Evolutionary conservation across 2,888 invertebrate species (phyloP), one percentile per base, ranked within the genome.

Genomic region (Orthonychiurus folsomi): DNA sequence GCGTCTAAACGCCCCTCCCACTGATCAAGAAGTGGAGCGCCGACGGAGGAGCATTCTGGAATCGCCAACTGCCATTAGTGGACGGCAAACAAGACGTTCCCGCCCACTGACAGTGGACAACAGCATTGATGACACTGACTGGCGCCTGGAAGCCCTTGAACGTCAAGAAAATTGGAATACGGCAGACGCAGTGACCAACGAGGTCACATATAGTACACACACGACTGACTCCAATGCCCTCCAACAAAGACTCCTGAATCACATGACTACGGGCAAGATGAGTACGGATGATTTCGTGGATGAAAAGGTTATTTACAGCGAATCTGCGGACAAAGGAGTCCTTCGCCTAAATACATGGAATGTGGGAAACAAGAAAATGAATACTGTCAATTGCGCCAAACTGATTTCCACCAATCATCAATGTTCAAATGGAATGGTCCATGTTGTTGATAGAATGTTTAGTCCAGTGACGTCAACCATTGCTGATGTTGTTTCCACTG

Each of bases 381-480:
- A 81, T 26, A 86, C 86, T 3, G 86, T 84, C 12, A 87, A 88
- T 75, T 88, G 88, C 75, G 83, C 83, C 23, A 80, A 81, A 57
- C 77, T 88, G 37, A 79, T 78, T 47, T 81, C 81, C 64, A 77
- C 80, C 27, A 85, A 87, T 75, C 81, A 83, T 71, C 76, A 82
- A 60, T 83, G 86, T 1, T 81, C 81, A 52, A 85, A 85, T 74
- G 86, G 86, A 20, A 80, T 87, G 60, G 80, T 86, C 18, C 86
- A 87, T 74, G 77, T 84, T 1, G 77, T 86, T 20, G 81, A 82
- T 56, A 79, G 81, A n/a, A 81, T 86, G 2, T 77, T 87, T 54
- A 76, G 78, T 55, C 83, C 84, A 0, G 80, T 82, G 9, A 80
- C 76, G 28, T 79, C 80, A 66, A 80, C 79, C 54, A 76, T 86